Conservation (phyloP, 2,888 invertebrate genomes). For the Crepidodera aurea region DNA sequence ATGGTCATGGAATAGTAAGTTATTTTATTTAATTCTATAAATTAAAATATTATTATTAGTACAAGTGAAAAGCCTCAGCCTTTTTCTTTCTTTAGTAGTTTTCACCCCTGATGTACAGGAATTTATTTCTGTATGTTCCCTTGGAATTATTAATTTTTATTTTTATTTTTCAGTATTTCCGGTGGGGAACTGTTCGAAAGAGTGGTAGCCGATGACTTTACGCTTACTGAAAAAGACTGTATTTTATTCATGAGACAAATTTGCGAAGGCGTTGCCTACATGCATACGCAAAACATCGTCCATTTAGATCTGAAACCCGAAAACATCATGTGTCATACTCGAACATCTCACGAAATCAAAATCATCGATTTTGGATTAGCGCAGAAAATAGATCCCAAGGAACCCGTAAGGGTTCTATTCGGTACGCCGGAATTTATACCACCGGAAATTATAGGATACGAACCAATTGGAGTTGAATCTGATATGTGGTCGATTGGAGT, state of each 20-base stretch:
- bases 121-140: too few species aligned
- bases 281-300: conserved; percentile 84
- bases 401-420: conserved; percentile 73
- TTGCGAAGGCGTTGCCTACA: conserved; percentile 88
- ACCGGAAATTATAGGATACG: conserved; percentile 91
- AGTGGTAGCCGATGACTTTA: conserved; percentile 91
- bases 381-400: conserved; percentile 72
- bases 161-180: conserved; percentile 73
- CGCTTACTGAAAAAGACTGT: conserved; percentile 86
- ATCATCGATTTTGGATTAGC: conserved; percentile 95
- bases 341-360: conserved; percentile 87
- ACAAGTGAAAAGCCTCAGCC: too few species aligned
- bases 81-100: too few species aligned
- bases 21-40: conserved; percentile 4
- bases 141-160: too few species aligned
- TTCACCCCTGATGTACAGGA: too few species aligned
- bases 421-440: conserved; percentile 95
- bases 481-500: conserved; percentile 98
- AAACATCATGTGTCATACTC: conserved; percentile 90
- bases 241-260: conserved; percentile 90
- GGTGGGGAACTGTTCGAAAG: conserved; percentile 95
- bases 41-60: too few species aligned
- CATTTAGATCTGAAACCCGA: conserved; percentile 96
- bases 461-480: conserved; percentile 82
- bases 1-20: conserved; percentile 94